Base-by-base conservation (phyloP, 2,888 invertebrate species). In the Griposia aprilina region DNA sequence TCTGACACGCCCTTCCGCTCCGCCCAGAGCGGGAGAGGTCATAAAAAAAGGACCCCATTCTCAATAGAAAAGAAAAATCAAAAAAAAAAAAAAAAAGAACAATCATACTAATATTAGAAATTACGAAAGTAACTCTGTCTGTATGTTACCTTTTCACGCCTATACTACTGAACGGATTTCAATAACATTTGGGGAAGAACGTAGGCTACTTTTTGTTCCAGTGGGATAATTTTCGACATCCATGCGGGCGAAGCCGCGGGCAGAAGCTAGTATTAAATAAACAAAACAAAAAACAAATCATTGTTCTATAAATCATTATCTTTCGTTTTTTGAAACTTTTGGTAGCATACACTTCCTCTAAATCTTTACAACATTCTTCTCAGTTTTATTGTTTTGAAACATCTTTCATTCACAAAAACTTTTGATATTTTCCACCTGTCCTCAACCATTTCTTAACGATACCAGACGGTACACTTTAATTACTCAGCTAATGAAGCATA, bases 401-500 rank as follows among this genome's bases (percentile, higher is more conserved):
- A 59, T 15, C 2, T 10, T 8, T n/a, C 26, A 45, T 8, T n/a
- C 26, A 45, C 45, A 26, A 30, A 59, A 7, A 17, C 20, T 36
- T 15, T 17, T 6, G 20, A 20, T 10, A n/a, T 17, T 59, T 36
- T 20, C 57, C 26, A 73, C 15, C 48, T 50, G 1, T 59, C 36
- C 5, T 41, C 60, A 4, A 62, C 55, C n/a, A 62, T 50, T 57
- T 57, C 17, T 48, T 57, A 48, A 55, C 17, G 0, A 26, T 11
- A 13, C 36, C n/a, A 45, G 36, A 65, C 13, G n/a, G 13, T 57
- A 30, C 17, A 26, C 65, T 62, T 30, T 76, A 23, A 50, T 77
- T 76, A 65, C 36, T 30, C 41, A 60, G 50, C 59, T 45, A 78
- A 62, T 62, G 8, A 36, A 78, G 8, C n/a, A 57, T n/a, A 52